Evolutionary conservation across 2,113 vertebrate species (phyloP).

Genomic region (Capreolus pygargus): DNA sequence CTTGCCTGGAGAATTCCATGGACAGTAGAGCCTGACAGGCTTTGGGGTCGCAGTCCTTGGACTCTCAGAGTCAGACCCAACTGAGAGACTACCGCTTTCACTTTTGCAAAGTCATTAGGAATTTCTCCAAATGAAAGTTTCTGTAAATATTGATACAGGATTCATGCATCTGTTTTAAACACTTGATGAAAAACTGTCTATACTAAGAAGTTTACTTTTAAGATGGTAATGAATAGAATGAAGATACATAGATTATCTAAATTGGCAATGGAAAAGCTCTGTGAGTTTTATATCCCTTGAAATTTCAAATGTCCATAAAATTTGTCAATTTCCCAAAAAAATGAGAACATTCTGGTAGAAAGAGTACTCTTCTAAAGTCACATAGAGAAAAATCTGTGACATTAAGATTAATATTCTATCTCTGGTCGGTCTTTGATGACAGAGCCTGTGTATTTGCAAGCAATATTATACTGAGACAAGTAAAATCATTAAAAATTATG

Average conservation of each 20-base stretch:
- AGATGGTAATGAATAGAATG: neutral
- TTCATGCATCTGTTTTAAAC: neutral
- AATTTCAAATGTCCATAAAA: neutral
- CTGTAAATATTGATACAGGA: neutral
- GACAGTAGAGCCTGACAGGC: neutral
- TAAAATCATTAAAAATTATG: neutral
- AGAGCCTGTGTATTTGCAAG: neutral
- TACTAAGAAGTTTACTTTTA: neutral
- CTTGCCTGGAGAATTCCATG: neutral
- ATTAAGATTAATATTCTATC: neutral
- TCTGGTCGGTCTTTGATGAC: neutral
- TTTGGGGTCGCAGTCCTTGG: neutral
- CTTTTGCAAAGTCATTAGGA: neutral
- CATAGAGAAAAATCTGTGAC: neutral
- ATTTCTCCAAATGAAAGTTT: neutral
- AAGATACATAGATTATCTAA: neutral
- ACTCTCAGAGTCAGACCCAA: neutral
- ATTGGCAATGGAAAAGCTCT: fast-evolving
- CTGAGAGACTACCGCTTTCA: neutral
- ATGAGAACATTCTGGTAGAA: neutral
- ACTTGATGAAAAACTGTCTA: neutral
- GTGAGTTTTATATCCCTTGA: neutral
- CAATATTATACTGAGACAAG: neutral
- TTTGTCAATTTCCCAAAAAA: neutral
- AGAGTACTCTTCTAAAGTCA: neutral